These are phyloP conservation scores for Drepana arcuata DNA, from an alignment of 1,140 invertebrate genomes.

Conservation along the genomic window DNA sequence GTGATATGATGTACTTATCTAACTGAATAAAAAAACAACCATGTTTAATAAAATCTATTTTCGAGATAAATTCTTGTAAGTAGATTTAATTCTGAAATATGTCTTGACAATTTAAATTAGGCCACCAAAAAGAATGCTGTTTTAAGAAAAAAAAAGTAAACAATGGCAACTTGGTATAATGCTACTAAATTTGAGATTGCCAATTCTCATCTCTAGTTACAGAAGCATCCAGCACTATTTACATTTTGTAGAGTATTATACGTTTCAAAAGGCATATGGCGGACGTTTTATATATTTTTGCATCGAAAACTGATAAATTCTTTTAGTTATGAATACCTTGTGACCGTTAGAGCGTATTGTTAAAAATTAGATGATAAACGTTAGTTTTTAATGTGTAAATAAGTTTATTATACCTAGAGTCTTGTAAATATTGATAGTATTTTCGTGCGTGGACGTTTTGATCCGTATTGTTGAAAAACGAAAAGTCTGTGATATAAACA, in stretches of 20 bases:
- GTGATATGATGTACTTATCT: too few species aligned
- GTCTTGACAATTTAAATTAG: too few species aligned
- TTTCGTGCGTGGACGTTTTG: slow-evolving; percentile 71
- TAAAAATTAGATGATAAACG: slow-evolving; percentile 67
- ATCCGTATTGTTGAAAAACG: slow-evolving; percentile 72
- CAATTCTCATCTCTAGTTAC: slow-evolving; percentile 5
- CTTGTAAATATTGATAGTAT: slow-evolving; percentile 69
- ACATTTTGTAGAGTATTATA: slow-evolving; percentile 42
- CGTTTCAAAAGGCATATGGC: slow-evolving; percentile 72
- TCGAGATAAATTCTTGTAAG: too few species aligned
- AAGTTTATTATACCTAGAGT: slow-evolving; percentile 66
- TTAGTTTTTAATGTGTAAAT: slow-evolving; percentile 71
- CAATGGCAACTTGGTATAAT: slow-evolving; percentile 59
- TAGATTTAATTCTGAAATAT: too few species aligned
- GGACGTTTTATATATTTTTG: slow-evolving; percentile 73
- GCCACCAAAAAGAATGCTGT: slow-evolving; percentile 24
- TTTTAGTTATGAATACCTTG: slow-evolving; percentile 72
- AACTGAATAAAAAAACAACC: too few species aligned
- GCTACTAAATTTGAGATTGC: slow-evolving; percentile 25
- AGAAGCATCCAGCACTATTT: slow-evolving; percentile 6
- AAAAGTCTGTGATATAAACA: slow-evolving; percentile 74
- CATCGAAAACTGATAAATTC: slow-evolving; percentile 71
- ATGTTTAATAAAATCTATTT: too few species aligned
- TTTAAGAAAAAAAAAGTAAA: slow-evolving; percentile 34
- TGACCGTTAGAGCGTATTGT: slow-evolving; percentile 68